Evolutionary conservation across 1,140 invertebrate genomes (phyloP).

Genomic region (Maconellicoccus hirsutus): DNA sequence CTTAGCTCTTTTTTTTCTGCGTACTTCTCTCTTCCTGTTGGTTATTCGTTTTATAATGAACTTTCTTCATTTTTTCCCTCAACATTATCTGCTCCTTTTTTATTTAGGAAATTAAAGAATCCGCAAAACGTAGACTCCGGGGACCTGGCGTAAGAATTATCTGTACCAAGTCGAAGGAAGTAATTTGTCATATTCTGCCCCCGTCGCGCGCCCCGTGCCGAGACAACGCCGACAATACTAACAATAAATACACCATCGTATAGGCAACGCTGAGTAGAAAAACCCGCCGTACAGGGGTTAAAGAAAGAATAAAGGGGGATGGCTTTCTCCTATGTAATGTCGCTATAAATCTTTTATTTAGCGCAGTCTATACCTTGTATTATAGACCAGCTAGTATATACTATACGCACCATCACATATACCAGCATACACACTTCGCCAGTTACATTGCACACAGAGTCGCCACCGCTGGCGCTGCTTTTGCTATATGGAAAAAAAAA

Average conservation of each 20-base stretch:
- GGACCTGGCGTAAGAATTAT: constrained; percentile 2
- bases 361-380: constrained; percentile 2
- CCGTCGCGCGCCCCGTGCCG: neutral
- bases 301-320: neutral
- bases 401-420: too few relatives aligned
- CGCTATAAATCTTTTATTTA: constrained; percentile 6
- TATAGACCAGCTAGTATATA: neutral
- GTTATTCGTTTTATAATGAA: constrained; percentile 9
- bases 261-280: neutral
- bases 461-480: too few relatives aligned
- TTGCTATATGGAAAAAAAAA: neutral
- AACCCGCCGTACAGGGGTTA: neutral
- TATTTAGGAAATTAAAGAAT: constrained; percentile 10
- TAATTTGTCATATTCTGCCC: constrained; percentile 8
- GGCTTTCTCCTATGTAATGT: neutral
- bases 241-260: neutral
- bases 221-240: constrained; percentile 7
- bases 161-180: constrained; percentile 2
- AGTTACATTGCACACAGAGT: too few relatives aligned
- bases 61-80: neutral
- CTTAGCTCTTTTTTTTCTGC: neutral
- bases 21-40: neutral
- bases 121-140: neutral
- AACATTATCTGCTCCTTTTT: neutral
- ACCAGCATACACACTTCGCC: too few relatives aligned